Percentiles rank a stretch among this genome's conserved stretches.
These are phyloP conservation scores for Eupeodes latifasciatus DNA, from an alignment of 2,888 invertebrate species.

Conservation along the genomic window DNA sequence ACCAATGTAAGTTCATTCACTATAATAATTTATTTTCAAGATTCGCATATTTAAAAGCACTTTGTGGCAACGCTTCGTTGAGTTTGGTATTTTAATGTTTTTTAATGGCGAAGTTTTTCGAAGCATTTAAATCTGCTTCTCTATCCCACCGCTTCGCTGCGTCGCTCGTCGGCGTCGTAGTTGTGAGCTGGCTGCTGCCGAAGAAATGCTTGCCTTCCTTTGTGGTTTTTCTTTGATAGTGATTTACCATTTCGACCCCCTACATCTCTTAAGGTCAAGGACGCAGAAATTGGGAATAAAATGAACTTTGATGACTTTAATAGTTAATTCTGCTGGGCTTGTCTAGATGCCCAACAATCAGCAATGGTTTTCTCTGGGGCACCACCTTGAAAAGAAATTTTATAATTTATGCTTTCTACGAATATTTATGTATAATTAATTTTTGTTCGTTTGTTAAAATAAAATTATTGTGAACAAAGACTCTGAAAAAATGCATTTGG, in stretches of 20 bases:
- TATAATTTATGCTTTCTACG: neutral
- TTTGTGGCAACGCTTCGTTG: conserved; percentile 53
- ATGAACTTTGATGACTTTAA: conserved; percentile 20
- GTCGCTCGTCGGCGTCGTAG: too few species aligned
- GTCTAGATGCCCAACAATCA: too few species aligned
- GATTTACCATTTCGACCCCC: neutral
- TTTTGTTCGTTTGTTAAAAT: too few species aligned
- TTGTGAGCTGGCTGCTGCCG: too few species aligned
- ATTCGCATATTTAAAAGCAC: conserved; percentile 51
- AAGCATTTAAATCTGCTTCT: conserved; percentile 35
- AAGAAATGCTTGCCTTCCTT: conserved; percentile 7
- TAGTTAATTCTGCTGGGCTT: neutral
- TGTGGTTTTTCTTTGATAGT: conserved; percentile 6
- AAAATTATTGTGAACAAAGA: too few species aligned
- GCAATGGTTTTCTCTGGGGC: conserved; percentile 3
- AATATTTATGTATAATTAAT: too few species aligned
- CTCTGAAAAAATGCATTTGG: too few species aligned
- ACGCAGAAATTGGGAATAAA: conserved; percentile 8
- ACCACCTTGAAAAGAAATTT: neutral
- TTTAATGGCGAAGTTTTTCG: conserved; percentile 30
- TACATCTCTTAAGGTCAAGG: conserved; percentile 36
- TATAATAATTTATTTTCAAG: conserved; percentile 56
- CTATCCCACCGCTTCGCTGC: neutral
- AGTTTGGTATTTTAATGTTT: conserved; percentile 42
- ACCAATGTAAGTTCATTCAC: neutral